A percentile compares a stretch with the other conserved stretches of the same genome.
Evolutionary conservation across 2,113 vertebrate genomes (phyloP).

Genomic region (Brachyistius frenatus): DNA sequence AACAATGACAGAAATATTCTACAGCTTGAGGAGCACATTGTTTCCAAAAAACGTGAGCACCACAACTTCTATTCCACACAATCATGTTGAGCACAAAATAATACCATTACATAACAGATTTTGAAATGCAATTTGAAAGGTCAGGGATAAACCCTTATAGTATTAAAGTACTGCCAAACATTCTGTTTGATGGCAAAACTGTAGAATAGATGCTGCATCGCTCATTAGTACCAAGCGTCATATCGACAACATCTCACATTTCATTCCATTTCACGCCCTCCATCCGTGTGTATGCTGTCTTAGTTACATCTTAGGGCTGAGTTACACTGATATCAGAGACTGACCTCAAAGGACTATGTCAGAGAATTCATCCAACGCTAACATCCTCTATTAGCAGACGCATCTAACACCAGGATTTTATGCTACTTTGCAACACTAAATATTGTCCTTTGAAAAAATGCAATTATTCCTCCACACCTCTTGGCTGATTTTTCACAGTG

Average conservation of each 20-base stretch:
- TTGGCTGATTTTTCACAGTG: conserved; percentile 4
- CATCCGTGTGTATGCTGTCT: conserved; percentile 9
- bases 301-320: conserved; percentile 34
- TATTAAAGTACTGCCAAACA: conserved; percentile 16
- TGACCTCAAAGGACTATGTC: conserved; percentile 13
- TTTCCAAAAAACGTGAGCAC: conserved; percentile 60
- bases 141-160: conserved; percentile 23
- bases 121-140: conserved; percentile 51
- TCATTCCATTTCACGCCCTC: conserved; percentile 17
- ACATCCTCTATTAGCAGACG: conserved; percentile 21
- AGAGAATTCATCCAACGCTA: conserved; percentile 15
- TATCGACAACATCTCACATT: conserved; percentile 34
- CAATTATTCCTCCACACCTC: background rate
- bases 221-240: conserved; percentile 27
- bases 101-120: conserved; percentile 42
- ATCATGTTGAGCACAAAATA: conserved; percentile 64
- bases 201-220: conserved; percentile 4
- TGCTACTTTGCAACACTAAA: conserved; percentile 33
- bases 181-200: conserved; percentile 24
- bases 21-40: conserved; percentile 79
- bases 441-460: background rate
- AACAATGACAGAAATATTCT: conserved; percentile 58
- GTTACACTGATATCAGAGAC: conserved; percentile 39
- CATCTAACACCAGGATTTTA: conserved; percentile 23
- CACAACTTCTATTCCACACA: conserved; percentile 49